Evolutionary conservation across 2,888 invertebrate genomes (phyloP).

Genomic region (Drosophila mimetica): DNA sequence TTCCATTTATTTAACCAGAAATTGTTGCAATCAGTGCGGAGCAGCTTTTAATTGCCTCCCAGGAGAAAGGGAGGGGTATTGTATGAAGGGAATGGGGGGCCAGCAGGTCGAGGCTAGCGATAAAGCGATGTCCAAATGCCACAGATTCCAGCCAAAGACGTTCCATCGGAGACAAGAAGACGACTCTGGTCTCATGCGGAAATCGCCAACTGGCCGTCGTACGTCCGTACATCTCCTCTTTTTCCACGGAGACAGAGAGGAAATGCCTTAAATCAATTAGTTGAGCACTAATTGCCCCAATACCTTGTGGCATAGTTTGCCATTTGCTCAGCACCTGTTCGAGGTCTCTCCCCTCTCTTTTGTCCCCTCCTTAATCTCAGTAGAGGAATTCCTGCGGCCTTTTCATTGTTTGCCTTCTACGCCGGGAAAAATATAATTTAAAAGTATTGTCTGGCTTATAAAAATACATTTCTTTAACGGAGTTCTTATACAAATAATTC

Average conservation of each 20-base stretch:
- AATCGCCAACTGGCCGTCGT: slow-evolving; percentile 50
- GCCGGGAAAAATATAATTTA: background rate
- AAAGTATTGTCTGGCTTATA: no score
- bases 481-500: no score
- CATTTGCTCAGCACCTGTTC: slow-evolving; percentile 78
- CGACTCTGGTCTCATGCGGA: slow-evolving; percentile 69
- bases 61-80: slow-evolving; percentile 12
- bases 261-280: slow-evolving; percentile 85
- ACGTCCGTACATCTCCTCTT: slow-evolving; percentile 16
- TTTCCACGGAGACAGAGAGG: slow-evolving; percentile 77
- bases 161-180: slow-evolving; percentile 66
- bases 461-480: no score
- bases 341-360: slow-evolving; percentile 37
- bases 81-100: background rate
- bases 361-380: slow-evolving; percentile 67
- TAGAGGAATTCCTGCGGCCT: slow-evolving; percentile 74
- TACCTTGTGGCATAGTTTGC: slow-evolving; percentile 83
- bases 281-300: slow-evolving; percentile 84
- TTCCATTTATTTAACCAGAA: slow-evolving; percentile 76
- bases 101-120: slow-evolving; percentile 40
- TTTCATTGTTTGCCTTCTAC: slow-evolving; percentile 68
- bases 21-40: slow-evolving; percentile 79
- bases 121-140: slow-evolving; percentile 71
- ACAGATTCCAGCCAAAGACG: slow-evolving; percentile 57
- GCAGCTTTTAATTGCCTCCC: slow-evolving; percentile 67